These are phyloP conservation scores for Drosophila neocordata DNA, from an alignment of 1,140 invertebrate species.

Conservation along the genomic window DNA sequence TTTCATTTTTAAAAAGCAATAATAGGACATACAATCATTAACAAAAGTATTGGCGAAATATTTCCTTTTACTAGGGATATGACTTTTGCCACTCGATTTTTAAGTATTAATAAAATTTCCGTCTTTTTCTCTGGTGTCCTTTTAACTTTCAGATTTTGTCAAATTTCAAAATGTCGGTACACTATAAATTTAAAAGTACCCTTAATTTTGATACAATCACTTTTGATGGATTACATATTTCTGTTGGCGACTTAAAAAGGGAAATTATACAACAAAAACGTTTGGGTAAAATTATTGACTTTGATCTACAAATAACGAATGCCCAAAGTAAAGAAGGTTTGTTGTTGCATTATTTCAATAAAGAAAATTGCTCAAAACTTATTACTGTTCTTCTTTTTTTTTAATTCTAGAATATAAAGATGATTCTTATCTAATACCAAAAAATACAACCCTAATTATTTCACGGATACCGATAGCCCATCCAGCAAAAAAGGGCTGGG, in stretches of 20 bases:
- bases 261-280: constrained; percentile 97
- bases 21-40: no score
- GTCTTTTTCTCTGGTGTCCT: not conserved
- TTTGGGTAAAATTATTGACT: constrained; percentile 96
- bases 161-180: constrained; percentile 91
- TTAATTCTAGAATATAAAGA: constrained; percentile 92
- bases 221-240: constrained; percentile 98
- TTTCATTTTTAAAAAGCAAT: no score
- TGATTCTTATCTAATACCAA: constrained; percentile 95
- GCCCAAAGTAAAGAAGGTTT: constrained; percentile 98
- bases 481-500: constrained; percentile 89
- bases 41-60: no score
- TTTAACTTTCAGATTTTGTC: not conserved
- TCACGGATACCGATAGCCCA: constrained; percentile 93
- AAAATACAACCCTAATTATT: constrained; percentile 98
- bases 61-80: no score
- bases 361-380: no score
- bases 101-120: not conserved
- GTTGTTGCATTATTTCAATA: not conserved
- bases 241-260: constrained; percentile 96
- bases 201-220: constrained; percentile 97
- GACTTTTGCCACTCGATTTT: not conserved
- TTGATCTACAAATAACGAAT: constrained; percentile 98
- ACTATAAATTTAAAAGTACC: constrained; percentile 99
- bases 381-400: no score